Evolutionary conservation across 2,797 vertebrate species (phyloP).

Genomic region (Syngnathus rostellatus): DNA sequence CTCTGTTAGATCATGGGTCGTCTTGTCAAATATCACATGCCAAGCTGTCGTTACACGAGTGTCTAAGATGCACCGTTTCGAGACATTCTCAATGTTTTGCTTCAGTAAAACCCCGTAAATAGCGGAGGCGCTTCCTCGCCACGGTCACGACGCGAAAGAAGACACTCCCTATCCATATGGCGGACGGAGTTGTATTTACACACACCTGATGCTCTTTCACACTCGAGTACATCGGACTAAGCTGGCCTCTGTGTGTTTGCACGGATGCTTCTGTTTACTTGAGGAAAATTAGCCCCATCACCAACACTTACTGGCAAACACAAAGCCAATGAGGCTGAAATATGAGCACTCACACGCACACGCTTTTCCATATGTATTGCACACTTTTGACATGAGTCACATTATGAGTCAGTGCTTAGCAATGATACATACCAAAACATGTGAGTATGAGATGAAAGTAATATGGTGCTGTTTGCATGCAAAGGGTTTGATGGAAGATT

Average conservation of each 20-base stretch:
- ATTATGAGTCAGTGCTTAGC: not conserved
- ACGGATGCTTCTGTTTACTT: conserved; percentile 45
- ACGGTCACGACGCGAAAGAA: conserved; percentile 17
- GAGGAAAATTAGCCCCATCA: conserved; percentile 45
- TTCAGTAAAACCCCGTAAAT: conserved; percentile 12
- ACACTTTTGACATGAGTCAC: conserved; percentile 5
- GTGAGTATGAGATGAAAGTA: not conserved
- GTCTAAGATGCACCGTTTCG: conserved; percentile 18
- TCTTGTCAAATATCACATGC: conserved; percentile 53
- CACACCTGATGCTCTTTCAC: conserved; percentile 54
- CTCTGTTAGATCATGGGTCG: conserved; percentile 59
- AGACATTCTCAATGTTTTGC: conserved; percentile 1
- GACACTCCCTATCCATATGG: conserved; percentile 49
- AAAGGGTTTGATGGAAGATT: not conserved
- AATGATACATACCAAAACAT: not conserved
- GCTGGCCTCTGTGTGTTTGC: conserved; percentile 16
- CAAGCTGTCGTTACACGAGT: conserved; percentile 26
- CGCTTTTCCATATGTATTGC: conserved; percentile 27
- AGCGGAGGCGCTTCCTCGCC: conserved; percentile 6
- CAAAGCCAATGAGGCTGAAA: conserved; percentile 47
- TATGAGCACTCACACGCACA: conserved; percentile 16
- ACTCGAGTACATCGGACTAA: conserved; percentile 46
- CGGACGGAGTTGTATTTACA: conserved; percentile 50
- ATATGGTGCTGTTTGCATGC: not conserved
- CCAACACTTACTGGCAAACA: conserved; percentile 33